Conservation (phyloP, 2,113 vertebrate genomes). For the Zeus faber region DNA sequence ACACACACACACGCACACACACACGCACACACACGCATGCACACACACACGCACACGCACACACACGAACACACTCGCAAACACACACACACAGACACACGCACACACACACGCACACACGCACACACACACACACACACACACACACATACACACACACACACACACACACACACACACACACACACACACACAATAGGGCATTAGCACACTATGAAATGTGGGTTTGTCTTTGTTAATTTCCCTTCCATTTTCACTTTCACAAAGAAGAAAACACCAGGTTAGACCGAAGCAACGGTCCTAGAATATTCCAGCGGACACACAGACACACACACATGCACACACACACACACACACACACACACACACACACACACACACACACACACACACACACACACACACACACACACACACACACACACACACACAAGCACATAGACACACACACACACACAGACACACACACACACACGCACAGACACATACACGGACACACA, state of each 20-base stretch:
- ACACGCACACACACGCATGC: no score
- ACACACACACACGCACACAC: slow-evolving; percentile 5
- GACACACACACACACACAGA: no score
- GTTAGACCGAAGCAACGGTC: neutral
- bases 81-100: slow-evolving; percentile 3
- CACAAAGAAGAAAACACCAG: neutral
- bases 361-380: neutral
- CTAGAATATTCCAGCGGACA: neutral
- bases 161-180: neutral
- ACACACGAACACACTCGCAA: slow-evolving; percentile 5
- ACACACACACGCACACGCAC: no score
- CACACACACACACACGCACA: no score
- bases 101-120: neutral
- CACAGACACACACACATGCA: neutral
- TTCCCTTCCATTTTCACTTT: neutral
- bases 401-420: neutral
- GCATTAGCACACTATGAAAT: neutral
- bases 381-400: slow-evolving; percentile 15
- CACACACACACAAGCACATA: neutral
- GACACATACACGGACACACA: no score
- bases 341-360: neutral
- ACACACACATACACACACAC: slow-evolving; percentile 4
- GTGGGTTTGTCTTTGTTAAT: neutral
- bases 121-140: neutral
- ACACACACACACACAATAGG: slow-evolving; percentile 1